phyloP scores from a whole-genome alignment of 2,888 invertebrate species.

The Amblyjoppa fuscipennis region DNA sequence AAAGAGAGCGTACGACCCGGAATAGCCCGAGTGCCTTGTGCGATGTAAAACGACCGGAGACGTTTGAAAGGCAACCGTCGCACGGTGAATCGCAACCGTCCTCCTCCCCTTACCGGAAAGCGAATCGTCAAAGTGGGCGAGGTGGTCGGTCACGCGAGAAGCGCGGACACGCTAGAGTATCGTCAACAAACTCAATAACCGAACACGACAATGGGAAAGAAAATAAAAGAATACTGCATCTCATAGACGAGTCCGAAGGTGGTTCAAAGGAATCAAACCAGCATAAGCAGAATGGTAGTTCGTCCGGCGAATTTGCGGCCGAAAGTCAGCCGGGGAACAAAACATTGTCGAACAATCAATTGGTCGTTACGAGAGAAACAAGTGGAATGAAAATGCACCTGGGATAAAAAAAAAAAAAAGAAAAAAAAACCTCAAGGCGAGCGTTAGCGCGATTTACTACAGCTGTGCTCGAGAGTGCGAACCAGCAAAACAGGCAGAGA shows the following conservation, averaged over 20 bases:
- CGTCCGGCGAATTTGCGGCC: slow-evolving; percentile 10
- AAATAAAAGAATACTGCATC: not conserved
- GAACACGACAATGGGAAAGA: slow-evolving; percentile 1
- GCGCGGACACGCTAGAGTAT: slow-evolving; percentile 18
- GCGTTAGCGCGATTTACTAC: slow-evolving; percentile 13
- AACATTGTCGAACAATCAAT: not conserved
- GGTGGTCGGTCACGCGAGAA: slow-evolving; percentile 25
- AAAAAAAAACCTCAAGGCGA: slow-evolving; percentile 28
- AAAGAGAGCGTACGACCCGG: slow-evolving; percentile 30
- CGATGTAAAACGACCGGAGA: not conserved
- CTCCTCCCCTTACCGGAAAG: not conserved
- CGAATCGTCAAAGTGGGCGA: not conserved
- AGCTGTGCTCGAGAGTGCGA: slow-evolving; percentile 4
- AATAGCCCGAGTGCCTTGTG: not conserved
- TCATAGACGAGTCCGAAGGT: slow-evolving; percentile 23
- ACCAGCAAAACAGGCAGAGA: not conserved
- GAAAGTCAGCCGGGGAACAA: slow-evolving; percentile 46
- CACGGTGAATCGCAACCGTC: not conserved
- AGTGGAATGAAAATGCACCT: slow-evolving; percentile 14
- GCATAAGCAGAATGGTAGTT: slow-evolving; percentile 41
- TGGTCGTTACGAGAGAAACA: not conserved
- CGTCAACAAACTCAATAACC: slow-evolving; percentile 6
- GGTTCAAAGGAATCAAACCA: slow-evolving; percentile 39
- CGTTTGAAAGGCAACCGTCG: slow-evolving; percentile 27
- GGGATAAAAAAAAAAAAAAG: not conserved